Conservation (phyloP, 2,113 vertebrate species). For the Synchiropus splendidus region DNA sequence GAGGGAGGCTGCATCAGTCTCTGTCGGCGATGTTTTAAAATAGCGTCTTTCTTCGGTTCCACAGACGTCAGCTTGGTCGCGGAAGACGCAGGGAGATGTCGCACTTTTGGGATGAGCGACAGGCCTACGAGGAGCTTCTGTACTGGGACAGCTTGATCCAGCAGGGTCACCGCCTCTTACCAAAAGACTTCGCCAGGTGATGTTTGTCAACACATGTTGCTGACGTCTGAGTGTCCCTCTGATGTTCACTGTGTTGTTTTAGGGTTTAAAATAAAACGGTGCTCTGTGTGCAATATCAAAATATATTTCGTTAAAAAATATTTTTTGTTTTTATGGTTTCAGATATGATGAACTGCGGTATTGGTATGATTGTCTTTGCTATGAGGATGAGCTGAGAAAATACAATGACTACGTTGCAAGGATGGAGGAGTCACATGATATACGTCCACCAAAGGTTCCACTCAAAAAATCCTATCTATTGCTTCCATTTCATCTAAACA, state of each 20-base stretch:
- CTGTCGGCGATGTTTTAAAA: too few relatives aligned
- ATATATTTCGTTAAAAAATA: not conserved
- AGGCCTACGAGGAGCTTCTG: conserved; percentile 72
- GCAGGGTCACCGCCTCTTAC: conserved; percentile 59
- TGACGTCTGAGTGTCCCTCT: too few relatives aligned
- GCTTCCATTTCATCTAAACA: not conserved
- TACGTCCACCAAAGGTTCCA: conserved; percentile 37
- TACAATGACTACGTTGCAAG: conserved; percentile 61
- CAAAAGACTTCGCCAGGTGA: conserved; percentile 66
- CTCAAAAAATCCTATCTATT: not conserved
- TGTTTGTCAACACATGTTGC: not conserved
- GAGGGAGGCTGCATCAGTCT: too few relatives aligned
- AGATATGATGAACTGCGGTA: conserved; percentile 73
- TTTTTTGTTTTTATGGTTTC: not conserved
- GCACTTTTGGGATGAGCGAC: conserved; percentile 60
- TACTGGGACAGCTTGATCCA: conserved; percentile 72
- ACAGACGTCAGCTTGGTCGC: not conserved
- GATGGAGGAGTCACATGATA: conserved; percentile 45
- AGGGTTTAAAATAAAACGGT: not conserved
- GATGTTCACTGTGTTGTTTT: too few relatives aligned
- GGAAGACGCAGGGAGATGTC: conserved; percentile 41
- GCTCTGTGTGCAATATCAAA: not conserved
- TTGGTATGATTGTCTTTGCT: conserved; percentile 70
- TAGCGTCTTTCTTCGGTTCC: not conserved
- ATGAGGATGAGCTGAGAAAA: conserved; percentile 64